Base-by-base conservation (phyloP, 2,888 invertebrate genomes). In the Troides helena region DNA sequence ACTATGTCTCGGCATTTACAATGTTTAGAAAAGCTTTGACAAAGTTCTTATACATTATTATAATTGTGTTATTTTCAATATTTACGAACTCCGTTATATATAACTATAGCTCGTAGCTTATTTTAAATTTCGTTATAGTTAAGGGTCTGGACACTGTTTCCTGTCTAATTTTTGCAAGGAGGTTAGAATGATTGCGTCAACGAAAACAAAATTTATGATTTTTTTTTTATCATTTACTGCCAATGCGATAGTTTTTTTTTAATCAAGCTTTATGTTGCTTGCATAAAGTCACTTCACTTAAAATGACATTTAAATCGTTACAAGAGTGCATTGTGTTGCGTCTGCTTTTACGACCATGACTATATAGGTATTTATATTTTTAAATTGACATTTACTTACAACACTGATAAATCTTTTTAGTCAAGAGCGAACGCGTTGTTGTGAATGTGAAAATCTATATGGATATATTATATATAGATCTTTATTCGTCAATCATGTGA, bases 231-330 rank as follows among this genome's bases (percentile, higher is more conserved):
- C 14, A 17, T 46, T 39, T 39, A 39, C 46, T 14, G 12, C 4
- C 46, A 4, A 14, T 14, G 53, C 6, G 18, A 53, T 4, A 53
- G 18, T 1, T 53, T 53, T n/a, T 50, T 50, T 53, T 58, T 58
- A 23, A n/a, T 23, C 10, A 58, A 58, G 3, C 39, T 36, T 21
- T 25, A 23, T 60, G 30, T 25, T 17, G 43, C n/a, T 25, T 8
- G 46, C 23, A n/a, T 59, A 60, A 46, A 50, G 18, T 50, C n/a
- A 39, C 12, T 46, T 43, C 30, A 18, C 25, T 50, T 59, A 18
- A 59, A 65, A 65, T 65, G 65, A 10, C 65, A 65, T 65, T 65
- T 59, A 59, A 59, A 65, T 53, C 58, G 30, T 10, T 59, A 59
- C 65, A 65, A 59, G 23, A 65, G 18, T 59, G 46, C 50, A 60